These are phyloP conservation scores for Glomeris marginata DNA, from an alignment of 2,888 invertebrate species.

Conservation along the genomic window DNA sequence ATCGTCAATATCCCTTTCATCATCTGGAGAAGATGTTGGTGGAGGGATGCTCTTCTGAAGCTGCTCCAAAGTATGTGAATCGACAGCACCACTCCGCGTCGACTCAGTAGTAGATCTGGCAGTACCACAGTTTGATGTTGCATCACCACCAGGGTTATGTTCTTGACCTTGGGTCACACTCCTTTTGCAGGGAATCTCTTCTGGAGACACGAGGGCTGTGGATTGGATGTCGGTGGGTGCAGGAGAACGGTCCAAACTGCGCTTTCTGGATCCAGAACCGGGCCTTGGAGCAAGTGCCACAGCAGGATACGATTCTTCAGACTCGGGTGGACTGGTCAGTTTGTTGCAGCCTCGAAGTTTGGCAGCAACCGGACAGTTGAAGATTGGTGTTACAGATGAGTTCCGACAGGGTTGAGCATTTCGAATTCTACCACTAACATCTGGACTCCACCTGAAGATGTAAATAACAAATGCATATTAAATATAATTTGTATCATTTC, in stretches of 20 bases:
- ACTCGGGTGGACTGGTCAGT: conserved; percentile 9
- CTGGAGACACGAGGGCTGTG: conserved; percentile 13
- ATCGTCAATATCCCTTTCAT: neutral
- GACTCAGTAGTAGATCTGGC: neutral
- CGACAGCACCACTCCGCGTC: conserved; percentile 10
- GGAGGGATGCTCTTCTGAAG: conserved; percentile 14
- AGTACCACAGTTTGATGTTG: neutral
- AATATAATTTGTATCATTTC: no score
- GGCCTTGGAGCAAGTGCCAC: neutral
- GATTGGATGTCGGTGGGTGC: conserved; percentile 9
- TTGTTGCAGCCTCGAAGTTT: conserved; percentile 5
- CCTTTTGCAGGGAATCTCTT: conserved; percentile 15
- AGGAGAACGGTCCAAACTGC: conserved; percentile 14
- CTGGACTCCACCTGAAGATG: no score
- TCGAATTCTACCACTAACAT: no score
- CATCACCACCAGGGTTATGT: neutral
- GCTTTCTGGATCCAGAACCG: conserved; percentile 14
- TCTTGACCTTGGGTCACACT: conserved; percentile 5
- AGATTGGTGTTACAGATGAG: no score
- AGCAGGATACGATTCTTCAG: neutral
- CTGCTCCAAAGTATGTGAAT: conserved; percentile 11
- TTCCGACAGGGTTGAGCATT: no score
- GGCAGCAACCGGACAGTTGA: neutral
- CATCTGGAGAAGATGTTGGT: conserved; percentile 4
- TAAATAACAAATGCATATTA: no score